A percentile compares a stretch with the other conserved stretches of the same genome.
Conservation (phyloP, 2,888 invertebrate species). For the Lepidochrysops patricia region DNA sequence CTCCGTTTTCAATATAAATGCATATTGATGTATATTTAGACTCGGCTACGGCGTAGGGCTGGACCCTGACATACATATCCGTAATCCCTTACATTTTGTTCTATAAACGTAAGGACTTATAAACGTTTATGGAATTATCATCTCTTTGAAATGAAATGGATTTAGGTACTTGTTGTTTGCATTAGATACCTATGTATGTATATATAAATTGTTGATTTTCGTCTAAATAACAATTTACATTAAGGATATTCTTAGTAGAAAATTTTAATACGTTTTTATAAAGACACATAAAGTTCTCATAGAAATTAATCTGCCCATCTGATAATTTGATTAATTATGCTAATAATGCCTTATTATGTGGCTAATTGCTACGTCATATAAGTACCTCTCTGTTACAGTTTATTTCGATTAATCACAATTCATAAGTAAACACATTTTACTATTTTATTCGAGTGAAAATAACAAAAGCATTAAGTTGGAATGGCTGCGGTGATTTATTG, state of each 20-base stretch:
- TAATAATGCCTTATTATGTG: too few species aligned
- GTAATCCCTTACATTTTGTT: background rate
- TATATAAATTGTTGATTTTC: too few species aligned
- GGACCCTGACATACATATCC: background rate
- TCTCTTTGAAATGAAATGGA: too few species aligned
- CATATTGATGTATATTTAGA: slow-evolving; percentile 2
- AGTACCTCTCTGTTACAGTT: background rate
- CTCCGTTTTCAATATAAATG: background rate
- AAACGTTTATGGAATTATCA: too few species aligned
- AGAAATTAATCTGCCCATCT: too few species aligned
- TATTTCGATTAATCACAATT: background rate
- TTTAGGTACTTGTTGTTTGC: too few species aligned
- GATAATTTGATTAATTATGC: too few species aligned
- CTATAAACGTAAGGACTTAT: background rate
- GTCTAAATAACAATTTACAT: too few species aligned
- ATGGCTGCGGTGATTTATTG: slow-evolving; percentile 35
- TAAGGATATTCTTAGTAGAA: too few species aligned
- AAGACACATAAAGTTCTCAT: too few species aligned
- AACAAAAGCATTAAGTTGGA: background rate
- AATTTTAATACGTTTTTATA: too few species aligned
- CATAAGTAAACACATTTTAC: background rate
- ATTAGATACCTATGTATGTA: too few species aligned
- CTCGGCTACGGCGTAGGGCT: background rate
- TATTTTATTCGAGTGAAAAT: background rate
- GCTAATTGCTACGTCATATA: background rate